phyloP scores from a whole-genome alignment of 2,797 vertebrate species.

The Cynodonichthys magdalenae region DNA sequence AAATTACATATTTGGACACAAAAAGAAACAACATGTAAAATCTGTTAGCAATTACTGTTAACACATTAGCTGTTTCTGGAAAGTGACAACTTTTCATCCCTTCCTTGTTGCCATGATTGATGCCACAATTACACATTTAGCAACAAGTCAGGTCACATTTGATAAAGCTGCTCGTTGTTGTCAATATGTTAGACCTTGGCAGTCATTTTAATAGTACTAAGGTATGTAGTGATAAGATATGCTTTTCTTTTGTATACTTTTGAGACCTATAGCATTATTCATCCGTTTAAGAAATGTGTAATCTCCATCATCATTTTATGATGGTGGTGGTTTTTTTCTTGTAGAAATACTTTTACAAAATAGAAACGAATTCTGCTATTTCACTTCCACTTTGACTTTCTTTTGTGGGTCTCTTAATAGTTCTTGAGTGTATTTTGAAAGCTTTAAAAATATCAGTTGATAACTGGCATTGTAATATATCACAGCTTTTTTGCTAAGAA shows the following conservation, averaged over 20 bases:
- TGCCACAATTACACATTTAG: conserved; percentile 62
- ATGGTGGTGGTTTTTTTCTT: conserved; percentile 1
- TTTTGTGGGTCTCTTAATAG: background rate
- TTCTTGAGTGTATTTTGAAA: conserved; percentile 1
- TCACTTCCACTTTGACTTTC: background rate
- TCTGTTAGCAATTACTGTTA: conserved; percentile 62
- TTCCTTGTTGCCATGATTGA: conserved; percentile 52
- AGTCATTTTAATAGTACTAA: conserved; percentile 55
- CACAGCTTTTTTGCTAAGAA: background rate
- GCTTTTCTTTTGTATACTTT: conserved; percentile 35
- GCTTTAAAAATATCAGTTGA: background rate
- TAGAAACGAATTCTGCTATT: background rate
- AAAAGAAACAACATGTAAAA: conserved; percentile 56
- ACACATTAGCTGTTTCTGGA: conserved; percentile 60
- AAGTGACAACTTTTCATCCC: conserved; percentile 44
- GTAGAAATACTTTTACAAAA: background rate
- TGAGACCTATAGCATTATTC: conserved; percentile 13
- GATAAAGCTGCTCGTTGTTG: conserved; percentile 58
- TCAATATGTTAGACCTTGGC: conserved; percentile 55
- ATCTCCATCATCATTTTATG: background rate
- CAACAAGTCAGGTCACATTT: conserved; percentile 61
- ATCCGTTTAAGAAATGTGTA: conserved; percentile 10
- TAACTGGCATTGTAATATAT: background rate
- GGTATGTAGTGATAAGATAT: conserved; percentile 31
- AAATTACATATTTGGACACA: conserved; percentile 67